Conservation (phyloP, 2,797 vertebrate genomes). For the Pterois miles region DNA sequence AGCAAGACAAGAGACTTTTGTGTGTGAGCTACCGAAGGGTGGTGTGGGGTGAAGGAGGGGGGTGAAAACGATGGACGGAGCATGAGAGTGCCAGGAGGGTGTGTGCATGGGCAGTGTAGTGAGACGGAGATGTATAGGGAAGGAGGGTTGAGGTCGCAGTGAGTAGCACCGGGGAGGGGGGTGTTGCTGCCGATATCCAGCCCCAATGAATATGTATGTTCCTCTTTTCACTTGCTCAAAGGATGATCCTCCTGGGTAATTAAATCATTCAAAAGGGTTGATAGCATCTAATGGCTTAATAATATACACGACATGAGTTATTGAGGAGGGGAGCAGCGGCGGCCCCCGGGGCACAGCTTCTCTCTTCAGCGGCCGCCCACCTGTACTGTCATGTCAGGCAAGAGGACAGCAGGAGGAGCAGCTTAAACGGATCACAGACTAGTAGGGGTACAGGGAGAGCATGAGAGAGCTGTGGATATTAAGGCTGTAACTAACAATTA, state of each 20-base stretch:
- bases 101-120: constrained; percentile 4
- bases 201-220: constrained; percentile 77
- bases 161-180: constrained; percentile 20
- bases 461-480: neutral
- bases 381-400: constrained; percentile 54
- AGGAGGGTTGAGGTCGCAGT: constrained; percentile 24
- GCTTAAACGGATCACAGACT: constrained; percentile 2
- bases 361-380: constrained; percentile 39
- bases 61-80: constrained; percentile 23
- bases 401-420: neutral
- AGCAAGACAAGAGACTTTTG: constrained; percentile 79
- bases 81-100: constrained; percentile 1
- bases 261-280: constrained; percentile 73
- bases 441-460: neutral
- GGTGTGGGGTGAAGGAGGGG: constrained; percentile 25
- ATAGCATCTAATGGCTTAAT: constrained; percentile 84
- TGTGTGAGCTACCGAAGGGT: constrained; percentile 68
- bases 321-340: constrained; percentile 24
- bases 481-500: no score
- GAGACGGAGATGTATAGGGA: constrained; percentile 29
- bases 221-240: constrained; percentile 65
- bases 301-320: constrained; percentile 76
- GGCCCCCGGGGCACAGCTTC: constrained; percentile 28
- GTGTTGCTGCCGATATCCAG: constrained; percentile 47
- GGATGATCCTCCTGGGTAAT: constrained; percentile 75